A percentile compares a stretch with the other conserved stretches of the same genome.
These are phyloP conservation scores for Grallaria varia DNA, from an alignment of 2,113 vertebrate genomes.

Conservation along the genomic window DNA sequence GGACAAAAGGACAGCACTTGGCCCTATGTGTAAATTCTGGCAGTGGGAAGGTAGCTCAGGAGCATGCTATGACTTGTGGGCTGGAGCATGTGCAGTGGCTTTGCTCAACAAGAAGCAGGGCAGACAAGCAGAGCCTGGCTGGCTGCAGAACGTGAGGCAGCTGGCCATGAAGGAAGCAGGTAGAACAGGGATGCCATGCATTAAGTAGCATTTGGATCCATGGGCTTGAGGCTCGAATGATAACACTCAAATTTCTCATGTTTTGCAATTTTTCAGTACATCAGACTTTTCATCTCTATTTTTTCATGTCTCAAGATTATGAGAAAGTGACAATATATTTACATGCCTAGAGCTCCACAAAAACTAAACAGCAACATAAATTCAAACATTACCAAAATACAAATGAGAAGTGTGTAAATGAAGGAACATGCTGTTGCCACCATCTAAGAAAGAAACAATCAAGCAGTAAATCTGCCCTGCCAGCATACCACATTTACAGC, in stretches of 20 bases:
- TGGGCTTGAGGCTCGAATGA: neutral
- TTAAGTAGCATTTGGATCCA: neutral
- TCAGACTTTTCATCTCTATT: neutral
- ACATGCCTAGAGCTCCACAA: neutral
- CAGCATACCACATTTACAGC: neutral
- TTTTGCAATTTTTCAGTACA: neutral
- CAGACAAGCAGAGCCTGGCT: fast-evolving
- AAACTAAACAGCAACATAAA: neutral
- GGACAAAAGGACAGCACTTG: neutral
- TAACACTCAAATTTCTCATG: neutral
- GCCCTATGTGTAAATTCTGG: neutral
- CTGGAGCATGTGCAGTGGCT: neutral
- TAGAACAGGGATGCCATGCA: neutral
- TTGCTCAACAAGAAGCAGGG: neutral
- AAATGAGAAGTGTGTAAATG: neutral
- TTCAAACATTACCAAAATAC: neutral
- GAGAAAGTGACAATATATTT: neutral
- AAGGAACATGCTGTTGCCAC: neutral
- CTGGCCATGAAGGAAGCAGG: neutral
- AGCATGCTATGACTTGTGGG: neutral
- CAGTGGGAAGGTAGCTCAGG: neutral
- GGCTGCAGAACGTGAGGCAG: neutral
- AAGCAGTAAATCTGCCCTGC: neutral
- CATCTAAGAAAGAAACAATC: neutral
- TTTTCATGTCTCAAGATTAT: neutral